These are phyloP conservation scores for Oncorhynchus mykiss DNA, from an alignment of 2,113 vertebrate genomes.

Conservation along the genomic window DNA sequence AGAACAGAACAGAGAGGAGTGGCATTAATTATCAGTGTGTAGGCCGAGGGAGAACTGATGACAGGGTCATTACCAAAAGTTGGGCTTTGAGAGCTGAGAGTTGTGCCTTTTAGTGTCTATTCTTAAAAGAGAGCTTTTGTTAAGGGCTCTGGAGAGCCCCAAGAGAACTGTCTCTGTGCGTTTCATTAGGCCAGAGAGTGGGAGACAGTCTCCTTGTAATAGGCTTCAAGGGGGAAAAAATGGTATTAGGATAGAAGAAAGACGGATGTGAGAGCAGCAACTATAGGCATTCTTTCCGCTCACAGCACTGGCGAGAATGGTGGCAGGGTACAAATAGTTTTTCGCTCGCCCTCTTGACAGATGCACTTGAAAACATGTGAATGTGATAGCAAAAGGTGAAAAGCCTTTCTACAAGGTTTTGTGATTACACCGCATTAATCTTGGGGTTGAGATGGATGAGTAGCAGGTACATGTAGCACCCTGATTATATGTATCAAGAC, in stretches of 20 bases:
- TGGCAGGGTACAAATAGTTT: background rate
- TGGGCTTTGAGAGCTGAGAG: background rate
- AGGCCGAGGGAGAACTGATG: background rate
- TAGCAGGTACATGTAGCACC: background rate
- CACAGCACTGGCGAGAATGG: too few species aligned
- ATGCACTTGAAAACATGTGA: constrained; percentile 3
- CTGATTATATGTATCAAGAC: too few species aligned
- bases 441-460: background rate
- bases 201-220: background rate
- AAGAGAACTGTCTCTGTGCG: background rate
- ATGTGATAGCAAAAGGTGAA: background rate
- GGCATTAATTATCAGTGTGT: background rate
- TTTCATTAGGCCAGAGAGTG: background rate
- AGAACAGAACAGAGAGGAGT: background rate
- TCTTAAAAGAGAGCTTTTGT: background rate
- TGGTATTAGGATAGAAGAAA: background rate
- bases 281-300: too few species aligned
- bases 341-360: background rate
- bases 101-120: background rate
- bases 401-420: background rate
- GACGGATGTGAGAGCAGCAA: background rate
- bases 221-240: background rate
- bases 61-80: constrained; percentile 1
- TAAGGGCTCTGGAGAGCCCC: background rate
- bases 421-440: background rate